Evolutionary conservation across 2,113 vertebrate genomes (phyloP), one percentile per base, ranked within the genome.

Genomic region (Cololabis saira): DNA sequence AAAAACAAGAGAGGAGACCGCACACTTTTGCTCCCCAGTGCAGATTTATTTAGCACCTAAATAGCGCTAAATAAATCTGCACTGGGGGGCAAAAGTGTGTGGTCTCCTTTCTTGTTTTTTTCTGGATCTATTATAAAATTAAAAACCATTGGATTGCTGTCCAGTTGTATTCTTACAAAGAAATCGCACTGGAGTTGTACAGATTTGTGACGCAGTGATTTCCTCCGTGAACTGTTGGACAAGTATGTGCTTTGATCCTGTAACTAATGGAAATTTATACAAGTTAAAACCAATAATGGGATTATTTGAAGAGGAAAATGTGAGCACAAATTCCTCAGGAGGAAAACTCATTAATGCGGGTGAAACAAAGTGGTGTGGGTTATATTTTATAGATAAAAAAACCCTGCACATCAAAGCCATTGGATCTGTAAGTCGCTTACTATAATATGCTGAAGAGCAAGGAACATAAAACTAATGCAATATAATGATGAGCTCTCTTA

Each of bases 331-430:
- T 67, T 67, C 55, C 85, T 71, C 55, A 30, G 66, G 59, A 74
- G 48, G 30, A 49, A 55, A 75, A 69, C 72, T 81, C 66, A 81
- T 87, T 79, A 76, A 83, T 74, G 76, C 66, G 74, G 74, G 43
- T 16, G 11, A 65, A 45, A 24, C 50, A 24, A 58, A 76, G 71
- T 71, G 55, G 65, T 62, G n/a, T 49, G 30, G 27, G 49, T 85
- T 81, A 72, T 81, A 72, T 27, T 78, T 57, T 56, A 47, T 9
- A 73, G 75, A 85, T 80, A 75, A 80, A 64, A n/a, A 45, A 81
- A 59, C 60, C 15, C 58, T 62, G 59, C 62, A 74, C 66, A 68
- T 80, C 61, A 84, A 78, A 84, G 81, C 40, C 61, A 16, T 33
- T 33, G 3, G 21, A 43, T 68, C 58, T 60, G 58, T 17, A 43